phyloP scores from a whole-genome alignment of 2,797 vertebrate genomes.

The Cossypha niveicapilla region DNA sequence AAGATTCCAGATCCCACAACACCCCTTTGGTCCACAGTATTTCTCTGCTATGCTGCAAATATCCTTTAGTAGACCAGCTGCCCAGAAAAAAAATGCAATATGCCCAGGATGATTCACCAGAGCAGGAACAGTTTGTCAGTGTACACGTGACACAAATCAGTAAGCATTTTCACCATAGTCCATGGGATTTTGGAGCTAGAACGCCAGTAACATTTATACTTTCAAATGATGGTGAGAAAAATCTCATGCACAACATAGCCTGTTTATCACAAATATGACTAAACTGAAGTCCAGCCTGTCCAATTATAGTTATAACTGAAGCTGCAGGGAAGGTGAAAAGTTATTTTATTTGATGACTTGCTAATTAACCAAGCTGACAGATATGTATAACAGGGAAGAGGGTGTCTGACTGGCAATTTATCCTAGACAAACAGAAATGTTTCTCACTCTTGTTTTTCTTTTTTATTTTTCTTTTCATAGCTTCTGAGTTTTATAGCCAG shows the following conservation, averaged over 20 bases:
- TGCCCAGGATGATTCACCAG: not conserved
- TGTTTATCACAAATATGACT: not conserved
- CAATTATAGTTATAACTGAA: not conserved
- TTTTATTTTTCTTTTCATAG: not conserved
- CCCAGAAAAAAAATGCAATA: not conserved
- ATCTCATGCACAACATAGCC: not conserved
- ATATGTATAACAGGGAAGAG: not conserved
- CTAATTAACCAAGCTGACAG: conserved; percentile 28
- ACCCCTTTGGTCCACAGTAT: not conserved
- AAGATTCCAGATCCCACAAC: not conserved
- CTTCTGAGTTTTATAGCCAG: not conserved
- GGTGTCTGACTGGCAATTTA: not conserved
- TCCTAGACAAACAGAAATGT: not conserved
- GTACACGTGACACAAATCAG: not conserved
- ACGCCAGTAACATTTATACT: not conserved
- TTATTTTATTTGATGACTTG: not conserved
- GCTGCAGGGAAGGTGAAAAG: not conserved
- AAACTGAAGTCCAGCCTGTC: not conserved
- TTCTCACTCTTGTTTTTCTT: not conserved
- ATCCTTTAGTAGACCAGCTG: not conserved
- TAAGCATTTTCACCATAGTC: not conserved
- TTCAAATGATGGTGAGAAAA: not conserved
- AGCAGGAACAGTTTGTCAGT: not conserved
- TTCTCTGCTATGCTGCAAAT: not conserved
- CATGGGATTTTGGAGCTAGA: not conserved